phyloP scores from a whole-genome alignment of 2,888 invertebrate genomes.

The Rugalucina vietnamica region DNA sequence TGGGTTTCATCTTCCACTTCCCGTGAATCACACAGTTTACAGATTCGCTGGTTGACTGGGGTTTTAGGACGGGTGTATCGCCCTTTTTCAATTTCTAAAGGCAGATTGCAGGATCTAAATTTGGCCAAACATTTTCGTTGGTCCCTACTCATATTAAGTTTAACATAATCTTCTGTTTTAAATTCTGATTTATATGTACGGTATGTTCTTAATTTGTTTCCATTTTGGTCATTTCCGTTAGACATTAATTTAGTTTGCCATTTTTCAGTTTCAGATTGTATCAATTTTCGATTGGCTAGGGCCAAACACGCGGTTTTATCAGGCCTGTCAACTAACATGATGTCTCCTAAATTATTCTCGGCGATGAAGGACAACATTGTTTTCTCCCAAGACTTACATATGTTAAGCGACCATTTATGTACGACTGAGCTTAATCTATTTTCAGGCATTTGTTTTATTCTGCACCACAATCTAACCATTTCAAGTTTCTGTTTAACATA shows the following conservation, averaged over 20 bases:
- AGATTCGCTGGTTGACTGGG: not conserved
- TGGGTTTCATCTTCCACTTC: not conserved
- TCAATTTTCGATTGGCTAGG: not conserved
- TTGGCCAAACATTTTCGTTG: too few species aligned
- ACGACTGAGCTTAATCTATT: not conserved
- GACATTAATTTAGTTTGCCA: not conserved
- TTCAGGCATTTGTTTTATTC: not conserved
- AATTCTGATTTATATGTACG: not conserved
- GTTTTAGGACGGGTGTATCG: not conserved
- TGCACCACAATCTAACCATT: not conserved
- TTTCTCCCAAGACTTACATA: not conserved
- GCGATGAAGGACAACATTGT: not conserved
- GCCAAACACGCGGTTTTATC: not conserved
- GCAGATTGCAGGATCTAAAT: not conserved
- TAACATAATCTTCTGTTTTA: not conserved
- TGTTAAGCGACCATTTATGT: not conserved
- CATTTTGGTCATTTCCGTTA: not conserved
- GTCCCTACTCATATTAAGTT: not conserved
- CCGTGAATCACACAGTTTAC: not conserved
- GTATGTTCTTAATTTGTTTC: not conserved
- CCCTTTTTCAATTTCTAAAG: not conserved
- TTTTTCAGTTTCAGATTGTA: not conserved
- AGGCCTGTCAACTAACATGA: not conserved
- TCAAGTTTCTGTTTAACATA: not conserved
- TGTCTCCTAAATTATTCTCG: not conserved